phyloP scores from a whole-genome alignment of 2,888 invertebrate species.

The Dicranocentrus wangi region DNA sequence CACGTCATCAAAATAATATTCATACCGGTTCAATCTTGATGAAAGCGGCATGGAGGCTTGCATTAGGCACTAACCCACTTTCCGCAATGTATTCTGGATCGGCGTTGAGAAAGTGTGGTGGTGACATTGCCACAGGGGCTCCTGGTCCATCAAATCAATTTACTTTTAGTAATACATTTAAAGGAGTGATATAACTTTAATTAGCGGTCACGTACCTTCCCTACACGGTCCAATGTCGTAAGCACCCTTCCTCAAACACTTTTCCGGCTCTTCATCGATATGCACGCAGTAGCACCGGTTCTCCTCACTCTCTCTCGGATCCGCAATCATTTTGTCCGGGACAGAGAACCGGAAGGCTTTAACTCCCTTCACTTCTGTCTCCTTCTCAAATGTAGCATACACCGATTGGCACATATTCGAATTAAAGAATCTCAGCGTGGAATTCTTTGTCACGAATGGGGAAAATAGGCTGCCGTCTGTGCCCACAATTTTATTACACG shows the following conservation, averaged over 20 bases:
- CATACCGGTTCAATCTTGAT: conserved; percentile 27
- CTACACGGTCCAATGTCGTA: conserved; percentile 23
- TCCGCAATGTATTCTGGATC: conserved; percentile 3
- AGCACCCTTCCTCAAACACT: conserved; percentile 20
- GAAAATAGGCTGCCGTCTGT: conserved; percentile 32
- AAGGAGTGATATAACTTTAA: no score
- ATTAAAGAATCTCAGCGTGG: conserved; percentile 1
- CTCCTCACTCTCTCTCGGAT: conserved; percentile 23
- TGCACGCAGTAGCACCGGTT: conserved; percentile 28
- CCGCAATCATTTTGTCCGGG: conserved; percentile 1
- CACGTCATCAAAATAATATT: not conserved
- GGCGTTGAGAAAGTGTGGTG: conserved; percentile 24
- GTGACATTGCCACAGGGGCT: conserved; percentile 11
- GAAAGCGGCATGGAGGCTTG: conserved; percentile 10
- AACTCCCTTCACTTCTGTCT: not conserved
- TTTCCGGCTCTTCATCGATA: not conserved
- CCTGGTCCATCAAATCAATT: not conserved
- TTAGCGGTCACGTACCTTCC: conserved; percentile 12
- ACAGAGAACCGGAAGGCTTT: conserved; percentile 32
- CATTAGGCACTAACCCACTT: conserved; percentile 14
- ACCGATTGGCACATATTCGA: conserved; percentile 30
- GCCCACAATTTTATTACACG: conserved; percentile 24
- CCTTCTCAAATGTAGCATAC: not conserved
- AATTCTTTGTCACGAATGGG: conserved; percentile 13
- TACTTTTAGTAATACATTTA: not conserved